Conservation (phyloP, 2,797 vertebrate species). For the Xerus rutilus region DNA sequence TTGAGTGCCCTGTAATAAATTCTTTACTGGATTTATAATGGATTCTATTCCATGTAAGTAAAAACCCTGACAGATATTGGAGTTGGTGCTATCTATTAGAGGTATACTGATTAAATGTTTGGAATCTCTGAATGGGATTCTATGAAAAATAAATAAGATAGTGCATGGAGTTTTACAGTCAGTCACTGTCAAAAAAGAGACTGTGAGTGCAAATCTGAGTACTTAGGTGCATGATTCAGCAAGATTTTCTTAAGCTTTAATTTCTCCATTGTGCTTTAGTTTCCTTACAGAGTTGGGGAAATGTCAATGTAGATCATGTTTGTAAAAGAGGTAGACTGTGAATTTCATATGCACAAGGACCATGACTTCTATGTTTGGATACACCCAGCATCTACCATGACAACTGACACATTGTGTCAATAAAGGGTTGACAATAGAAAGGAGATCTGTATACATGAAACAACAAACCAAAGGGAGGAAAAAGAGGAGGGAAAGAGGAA, state of each 20-base stretch:
- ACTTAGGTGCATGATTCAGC: background rate
- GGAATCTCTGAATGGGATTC: background rate
- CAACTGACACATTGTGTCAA: background rate
- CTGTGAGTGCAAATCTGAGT: background rate
- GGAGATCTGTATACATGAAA: no score
- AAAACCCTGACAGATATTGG: background rate
- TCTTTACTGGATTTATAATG: background rate
- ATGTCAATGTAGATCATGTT: background rate
- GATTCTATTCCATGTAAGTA: background rate
- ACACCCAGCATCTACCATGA: background rate
- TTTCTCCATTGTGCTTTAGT: background rate
- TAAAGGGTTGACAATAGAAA: background rate
- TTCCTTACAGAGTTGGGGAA: background rate
- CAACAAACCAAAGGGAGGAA: no score
- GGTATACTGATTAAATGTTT: background rate
- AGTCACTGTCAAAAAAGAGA: background rate
- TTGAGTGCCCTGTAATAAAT: background rate
- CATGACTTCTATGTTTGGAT: background rate
- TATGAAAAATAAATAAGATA: constrained; percentile 30
- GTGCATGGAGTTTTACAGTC: background rate
- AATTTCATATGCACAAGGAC: background rate
- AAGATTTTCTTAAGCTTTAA: background rate
- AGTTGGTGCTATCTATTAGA: background rate
- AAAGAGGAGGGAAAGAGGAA: no score
- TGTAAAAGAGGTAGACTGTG: background rate